Evolutionary conservation across 35 echinoderm and acorn worm species (phyloP).

Genomic region (Lytechinus pictus): DNA sequence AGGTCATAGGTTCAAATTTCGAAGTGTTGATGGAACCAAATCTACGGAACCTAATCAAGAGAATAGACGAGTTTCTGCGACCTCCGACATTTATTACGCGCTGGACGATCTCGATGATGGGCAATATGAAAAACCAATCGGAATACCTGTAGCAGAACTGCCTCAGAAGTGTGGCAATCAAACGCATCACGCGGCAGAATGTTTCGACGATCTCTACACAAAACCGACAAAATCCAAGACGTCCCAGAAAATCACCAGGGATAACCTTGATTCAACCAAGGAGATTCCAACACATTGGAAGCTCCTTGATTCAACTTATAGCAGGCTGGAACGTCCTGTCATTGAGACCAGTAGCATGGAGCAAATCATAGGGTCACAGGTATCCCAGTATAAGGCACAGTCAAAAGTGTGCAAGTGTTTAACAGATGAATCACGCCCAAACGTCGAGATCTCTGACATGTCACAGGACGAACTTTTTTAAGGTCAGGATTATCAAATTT

Average conservation of each 20-base stretch:
- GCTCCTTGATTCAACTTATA: neutral
- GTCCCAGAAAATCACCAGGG: neutral
- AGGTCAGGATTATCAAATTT: neutral
- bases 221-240: neutral
- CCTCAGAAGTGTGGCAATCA: neutral
- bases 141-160: neutral
- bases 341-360: neutral
- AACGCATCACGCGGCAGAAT: neutral
- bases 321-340: neutral
- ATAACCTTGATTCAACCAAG: neutral
- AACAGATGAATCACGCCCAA: neutral
- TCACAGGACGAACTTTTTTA: neutral
- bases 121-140: neutral
- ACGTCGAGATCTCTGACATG: neutral
- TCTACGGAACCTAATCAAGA: neutral
- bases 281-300: too few relatives aligned
- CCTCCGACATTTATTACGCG: neutral
- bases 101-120: neutral
- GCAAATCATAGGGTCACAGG: neutral
- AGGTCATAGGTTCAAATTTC: neutral
- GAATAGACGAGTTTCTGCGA: neutral
- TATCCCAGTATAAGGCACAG: neutral
- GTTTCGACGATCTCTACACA: neutral
- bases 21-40: neutral
- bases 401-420: neutral